Evolutionary conservation across 1,140 invertebrate genomes (phyloP).

Genomic region (Drosophila ananassae): DNA sequence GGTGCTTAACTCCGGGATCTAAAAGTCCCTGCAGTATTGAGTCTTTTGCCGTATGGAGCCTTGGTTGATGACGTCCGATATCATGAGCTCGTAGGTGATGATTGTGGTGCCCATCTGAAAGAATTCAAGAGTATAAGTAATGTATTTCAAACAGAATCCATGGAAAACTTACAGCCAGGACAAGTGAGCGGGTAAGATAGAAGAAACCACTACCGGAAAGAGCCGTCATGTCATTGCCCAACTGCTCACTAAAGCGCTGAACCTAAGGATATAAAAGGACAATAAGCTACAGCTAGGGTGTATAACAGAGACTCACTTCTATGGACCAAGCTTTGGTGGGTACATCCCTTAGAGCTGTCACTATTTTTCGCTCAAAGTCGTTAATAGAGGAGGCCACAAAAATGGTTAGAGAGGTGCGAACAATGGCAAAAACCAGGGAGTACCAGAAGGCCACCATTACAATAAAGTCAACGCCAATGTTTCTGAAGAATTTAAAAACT

Average conservation of each 20-base stretch:
- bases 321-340: slow-evolving; percentile 85
- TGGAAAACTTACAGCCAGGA: slow-evolving; percentile 84
- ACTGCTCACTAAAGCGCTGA: slow-evolving; percentile 86
- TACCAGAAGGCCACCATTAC: slow-evolving; percentile 86
- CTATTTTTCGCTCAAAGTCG: slow-evolving; percentile 86
- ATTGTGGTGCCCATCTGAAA: slow-evolving; percentile 86
- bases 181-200: slow-evolving; percentile 87
- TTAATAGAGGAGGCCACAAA: slow-evolving; percentile 87
- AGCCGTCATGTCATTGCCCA: slow-evolving; percentile 86
- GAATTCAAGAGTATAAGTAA: not conserved
- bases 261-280: slow-evolving; percentile 20
- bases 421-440: slow-evolving; percentile 87
- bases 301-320: slow-evolving; percentile 84
- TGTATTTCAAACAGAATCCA: not conserved
- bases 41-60: slow-evolving; percentile 69
- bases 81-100: slow-evolving; percentile 87
- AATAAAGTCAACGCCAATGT: slow-evolving; percentile 73
- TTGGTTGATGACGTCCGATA: slow-evolving; percentile 83
- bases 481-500: slow-evolving; percentile 36
- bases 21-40: slow-evolving; percentile 69
- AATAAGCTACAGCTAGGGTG: not conserved
- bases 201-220: slow-evolving; percentile 87
- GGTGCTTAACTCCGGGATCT: slow-evolving; percentile 17
- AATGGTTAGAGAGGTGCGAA: slow-evolving; percentile 86
- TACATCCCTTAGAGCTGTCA: slow-evolving; percentile 86